A percentile compares a stretch with the other conserved stretches of the same genome.
Evolutionary conservation across 1,140 invertebrate genomes (phyloP).

Genomic region (Calephelis nemesis): DNA sequence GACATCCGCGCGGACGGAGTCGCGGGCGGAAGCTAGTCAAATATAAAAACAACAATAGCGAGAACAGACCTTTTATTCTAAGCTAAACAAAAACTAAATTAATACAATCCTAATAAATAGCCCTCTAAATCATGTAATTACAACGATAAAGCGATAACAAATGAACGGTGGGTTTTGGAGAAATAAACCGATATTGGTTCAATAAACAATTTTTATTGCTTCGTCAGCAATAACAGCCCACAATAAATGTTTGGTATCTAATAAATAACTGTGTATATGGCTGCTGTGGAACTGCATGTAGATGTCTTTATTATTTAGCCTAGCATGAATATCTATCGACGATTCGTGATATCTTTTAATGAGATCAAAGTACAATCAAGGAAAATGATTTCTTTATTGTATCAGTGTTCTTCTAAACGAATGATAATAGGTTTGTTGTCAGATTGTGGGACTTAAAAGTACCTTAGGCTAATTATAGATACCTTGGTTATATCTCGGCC

Average conservation of each 20-base stretch:
- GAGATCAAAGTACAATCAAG: too few species aligned
- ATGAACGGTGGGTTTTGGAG: constrained; percentile 6
- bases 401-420: too few species aligned
- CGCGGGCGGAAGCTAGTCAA: too few species aligned
- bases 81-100: constrained; percentile 1
- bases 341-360: too few species aligned
- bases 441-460: too few species aligned
- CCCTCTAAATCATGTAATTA: constrained; percentile 9
- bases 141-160: constrained; percentile 12
- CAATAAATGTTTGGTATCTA: constrained; percentile 7
- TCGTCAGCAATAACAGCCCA: constrained; percentile 15
- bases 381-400: too few species aligned
- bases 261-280: constrained; percentile 5
- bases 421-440: too few species aligned
- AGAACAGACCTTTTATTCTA: neutral
- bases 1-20: too few species aligned
- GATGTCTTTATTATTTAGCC: constrained; percentile 8
- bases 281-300: neutral
- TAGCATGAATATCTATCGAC: too few species aligned
- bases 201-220: constrained; percentile 18
- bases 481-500: too few species aligned
- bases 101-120: constrained; percentile 2
- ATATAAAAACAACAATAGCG: too few species aligned
- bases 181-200: constrained; percentile 15
- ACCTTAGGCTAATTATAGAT: too few species aligned